These are phyloP conservation scores for Syrphus vitripennis DNA, from an alignment of 2,888 invertebrate genomes.

Conservation along the genomic window DNA sequence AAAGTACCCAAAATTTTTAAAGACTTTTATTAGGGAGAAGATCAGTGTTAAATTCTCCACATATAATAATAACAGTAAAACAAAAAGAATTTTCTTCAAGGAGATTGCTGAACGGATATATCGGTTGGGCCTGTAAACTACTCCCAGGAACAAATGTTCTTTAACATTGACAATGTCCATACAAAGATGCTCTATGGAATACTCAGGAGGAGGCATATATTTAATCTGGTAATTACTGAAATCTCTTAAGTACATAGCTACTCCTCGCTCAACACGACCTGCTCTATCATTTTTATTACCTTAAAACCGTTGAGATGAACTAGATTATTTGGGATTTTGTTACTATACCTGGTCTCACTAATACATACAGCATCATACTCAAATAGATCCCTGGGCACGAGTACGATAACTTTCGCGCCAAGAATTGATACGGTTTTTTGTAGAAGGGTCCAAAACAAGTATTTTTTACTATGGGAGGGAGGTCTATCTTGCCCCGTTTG, in stretches of 20 bases:
- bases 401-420: too few species aligned
- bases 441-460: too few species aligned
- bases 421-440: too few species aligned
- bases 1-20: not conserved
- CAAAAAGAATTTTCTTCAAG: not conserved
- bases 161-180: not conserved
- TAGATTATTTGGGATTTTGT: too few species aligned
- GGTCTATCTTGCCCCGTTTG: too few species aligned
- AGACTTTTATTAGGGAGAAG: not conserved
- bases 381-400: too few species aligned
- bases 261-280: not conserved
- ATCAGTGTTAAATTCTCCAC: not conserved
- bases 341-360: too few species aligned
- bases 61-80: not conserved
- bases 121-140: not conserved
- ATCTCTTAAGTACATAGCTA: too few species aligned
- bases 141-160: not conserved
- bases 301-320: too few species aligned
- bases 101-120: not conserved
- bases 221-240: not conserved
- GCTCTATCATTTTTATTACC: not conserved
- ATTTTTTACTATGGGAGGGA: too few species aligned
- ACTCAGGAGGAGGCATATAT: not conserved
- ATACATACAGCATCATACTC: too few species aligned
- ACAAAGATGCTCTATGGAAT: not conserved